These are phyloP conservation scores for Macrobrachium rosenbergii DNA, from an alignment of 1,140 invertebrate species.

Conservation along the genomic window DNA sequence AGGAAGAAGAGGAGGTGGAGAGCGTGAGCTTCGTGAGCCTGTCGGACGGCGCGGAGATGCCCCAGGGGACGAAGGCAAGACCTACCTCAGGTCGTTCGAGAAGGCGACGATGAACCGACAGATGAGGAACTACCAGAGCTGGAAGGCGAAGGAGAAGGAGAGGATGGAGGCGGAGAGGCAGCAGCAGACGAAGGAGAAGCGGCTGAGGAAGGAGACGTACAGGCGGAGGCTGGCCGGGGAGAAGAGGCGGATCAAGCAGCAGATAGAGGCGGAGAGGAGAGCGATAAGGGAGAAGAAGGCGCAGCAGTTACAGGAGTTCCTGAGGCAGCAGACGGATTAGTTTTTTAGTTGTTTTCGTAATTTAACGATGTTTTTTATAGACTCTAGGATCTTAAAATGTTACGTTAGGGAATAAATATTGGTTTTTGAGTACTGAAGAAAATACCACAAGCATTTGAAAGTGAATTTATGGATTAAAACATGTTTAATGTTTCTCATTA, in stretches of 20 bases:
- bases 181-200: neutral
- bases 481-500: no score
- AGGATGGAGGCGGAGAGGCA: constrained; percentile 13
- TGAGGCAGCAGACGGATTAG: neutral
- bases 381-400: no score
- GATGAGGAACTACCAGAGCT: neutral
- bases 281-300: neutral
- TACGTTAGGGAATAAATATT: no score
- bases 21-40: neutral
- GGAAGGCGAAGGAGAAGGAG: constrained; percentile 9
- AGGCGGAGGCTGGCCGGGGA: neutral
- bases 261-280: neutral
- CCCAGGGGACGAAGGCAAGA: neutral
- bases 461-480: no score
- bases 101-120: neutral
- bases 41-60: neutral
- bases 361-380: no score
- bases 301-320: constrained; percentile 16
- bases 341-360: neutral
- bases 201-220: neutral
- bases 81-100: no score
- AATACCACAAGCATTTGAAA: no score
- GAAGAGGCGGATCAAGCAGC: constrained; percentile 24
- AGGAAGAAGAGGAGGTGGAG: neutral
- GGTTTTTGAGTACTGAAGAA: no score